Evolutionary conservation across 2,888 invertebrate species (phyloP).

Genomic region (Thereva nobilitata): DNA sequence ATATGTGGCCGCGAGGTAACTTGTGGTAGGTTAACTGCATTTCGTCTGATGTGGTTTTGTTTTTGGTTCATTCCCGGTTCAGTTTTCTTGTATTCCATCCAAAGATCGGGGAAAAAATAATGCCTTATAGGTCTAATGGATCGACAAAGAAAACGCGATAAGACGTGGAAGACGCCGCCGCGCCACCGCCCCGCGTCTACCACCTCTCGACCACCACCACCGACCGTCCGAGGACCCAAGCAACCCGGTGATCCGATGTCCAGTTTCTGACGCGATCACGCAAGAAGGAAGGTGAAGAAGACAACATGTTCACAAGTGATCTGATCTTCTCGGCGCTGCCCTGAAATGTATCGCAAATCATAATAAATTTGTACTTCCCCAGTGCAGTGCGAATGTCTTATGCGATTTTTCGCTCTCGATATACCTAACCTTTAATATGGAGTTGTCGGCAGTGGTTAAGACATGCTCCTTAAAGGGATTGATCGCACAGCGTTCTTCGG

Average conservation of each 20-base stretch:
- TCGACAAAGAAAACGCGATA: constrained; percentile 29
- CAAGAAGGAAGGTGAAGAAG: constrained; percentile 35
- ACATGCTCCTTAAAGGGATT: constrained; percentile 17
- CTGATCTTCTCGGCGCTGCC: constrained; percentile 21
- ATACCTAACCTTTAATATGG: constrained; percentile 7
- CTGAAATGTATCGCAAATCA: constrained; percentile 31
- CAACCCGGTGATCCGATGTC: no score
- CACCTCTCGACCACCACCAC: constrained; percentile 14
- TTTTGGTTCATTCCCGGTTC: not conserved
- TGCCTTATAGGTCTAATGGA: constrained; percentile 28
- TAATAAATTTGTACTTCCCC: constrained; percentile 35
- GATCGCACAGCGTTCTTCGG: constrained; percentile 8
- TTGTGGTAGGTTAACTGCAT: constrained; percentile 32
- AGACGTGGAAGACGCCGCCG: constrained; percentile 36
- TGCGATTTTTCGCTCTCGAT: not conserved
- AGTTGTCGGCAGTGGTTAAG: constrained; percentile 19
- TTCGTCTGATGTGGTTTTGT: constrained; percentile 9
- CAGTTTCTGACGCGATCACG: constrained; percentile 16
- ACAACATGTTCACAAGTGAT: constrained; percentile 36
- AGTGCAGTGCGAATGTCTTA: not conserved
- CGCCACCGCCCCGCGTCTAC: constrained; percentile 16
- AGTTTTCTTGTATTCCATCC: not conserved
- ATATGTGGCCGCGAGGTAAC: constrained; percentile 34
- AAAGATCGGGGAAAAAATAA: constrained; percentile 11
- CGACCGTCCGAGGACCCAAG: no score